Percentiles rank a stretch among this genome's conserved stretches.
Evolutionary conservation across 2,888 invertebrate genomes (phyloP).

Genomic region (Ophioninae sp.): DNA sequence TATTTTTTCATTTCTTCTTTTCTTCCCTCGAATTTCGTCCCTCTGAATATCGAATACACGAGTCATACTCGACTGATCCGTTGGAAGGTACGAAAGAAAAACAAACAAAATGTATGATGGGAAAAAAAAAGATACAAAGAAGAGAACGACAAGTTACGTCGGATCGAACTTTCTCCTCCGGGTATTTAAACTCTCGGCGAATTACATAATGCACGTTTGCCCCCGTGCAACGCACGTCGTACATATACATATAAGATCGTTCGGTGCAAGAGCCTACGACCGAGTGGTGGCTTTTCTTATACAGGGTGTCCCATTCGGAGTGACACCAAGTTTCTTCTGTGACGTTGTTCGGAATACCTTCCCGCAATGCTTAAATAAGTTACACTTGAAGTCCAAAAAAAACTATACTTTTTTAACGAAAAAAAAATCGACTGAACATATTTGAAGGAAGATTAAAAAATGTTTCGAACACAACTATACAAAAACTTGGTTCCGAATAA

Average conservation of each 20-base stretch:
- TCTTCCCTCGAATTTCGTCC: background rate
- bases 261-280: constrained; percentile 38
- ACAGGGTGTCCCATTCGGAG: constrained; percentile 31
- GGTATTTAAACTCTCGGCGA: constrained; percentile 50
- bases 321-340: background rate
- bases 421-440: no score
- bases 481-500: background rate
- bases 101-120: constrained; percentile 23
- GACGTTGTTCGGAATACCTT: background rate
- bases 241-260: constrained; percentile 58
- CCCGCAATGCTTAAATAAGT: constrained; percentile 3
- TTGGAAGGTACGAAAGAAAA: constrained; percentile 33
- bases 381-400: background rate
- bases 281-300: constrained; percentile 41
- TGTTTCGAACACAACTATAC: background rate
- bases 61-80: constrained; percentile 38
- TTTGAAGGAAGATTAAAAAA: background rate
- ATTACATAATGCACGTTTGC: constrained; percentile 62
- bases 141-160: constrained; percentile 43
- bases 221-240: constrained; percentile 55
- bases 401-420: no score
- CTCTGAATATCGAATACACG: constrained; percentile 33
- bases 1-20: constrained; percentile 19
- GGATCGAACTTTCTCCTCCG: constrained; percentile 42
- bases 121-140: constrained; percentile 18